phyloP scores from a whole-genome alignment of 2,113 vertebrate genomes.

The Acrocephalus kingi region DNA sequence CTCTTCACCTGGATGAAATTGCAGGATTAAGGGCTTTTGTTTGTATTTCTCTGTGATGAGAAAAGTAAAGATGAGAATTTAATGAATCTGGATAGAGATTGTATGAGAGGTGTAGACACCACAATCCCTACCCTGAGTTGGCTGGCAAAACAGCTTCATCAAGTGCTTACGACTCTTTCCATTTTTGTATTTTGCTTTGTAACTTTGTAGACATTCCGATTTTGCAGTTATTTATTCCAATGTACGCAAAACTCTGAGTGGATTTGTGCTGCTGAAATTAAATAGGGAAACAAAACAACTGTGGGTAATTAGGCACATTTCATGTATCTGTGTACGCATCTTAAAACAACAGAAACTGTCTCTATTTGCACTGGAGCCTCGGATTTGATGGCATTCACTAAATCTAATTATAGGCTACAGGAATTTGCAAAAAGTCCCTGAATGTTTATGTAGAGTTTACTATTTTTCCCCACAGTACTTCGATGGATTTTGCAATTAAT shows the following conservation, averaged over 20 bases:
- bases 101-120: not conserved
- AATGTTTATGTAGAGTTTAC: not conserved
- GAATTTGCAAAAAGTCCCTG: not conserved
- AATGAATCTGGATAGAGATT: not conserved
- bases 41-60: not conserved
- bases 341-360: slow-evolving; percentile 36
- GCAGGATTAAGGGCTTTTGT: not conserved
- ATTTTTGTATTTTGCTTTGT: not conserved
- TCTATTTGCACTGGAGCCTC: not conserved
- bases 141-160: not conserved
- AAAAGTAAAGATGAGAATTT: not conserved
- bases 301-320: slow-evolving; percentile 41
- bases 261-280: slow-evolving; percentile 53
- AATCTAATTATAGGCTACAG: slow-evolving; percentile 21
- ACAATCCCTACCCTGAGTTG: not conserved
- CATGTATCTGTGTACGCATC: slow-evolving; percentile 27
- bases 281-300: slow-evolving; percentile 33
- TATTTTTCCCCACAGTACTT: not conserved
- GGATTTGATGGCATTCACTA: not conserved
- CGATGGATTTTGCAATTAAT: slow-evolving; percentile 58
- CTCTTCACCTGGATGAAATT: not conserved
- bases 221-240: slow-evolving; percentile 39
- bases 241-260: slow-evolving; percentile 9
- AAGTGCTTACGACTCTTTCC: not conserved
- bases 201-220: not conserved